phyloP scores from a whole-genome alignment of 2,113 vertebrate species.

The Stictonetta naevosa region DNA sequence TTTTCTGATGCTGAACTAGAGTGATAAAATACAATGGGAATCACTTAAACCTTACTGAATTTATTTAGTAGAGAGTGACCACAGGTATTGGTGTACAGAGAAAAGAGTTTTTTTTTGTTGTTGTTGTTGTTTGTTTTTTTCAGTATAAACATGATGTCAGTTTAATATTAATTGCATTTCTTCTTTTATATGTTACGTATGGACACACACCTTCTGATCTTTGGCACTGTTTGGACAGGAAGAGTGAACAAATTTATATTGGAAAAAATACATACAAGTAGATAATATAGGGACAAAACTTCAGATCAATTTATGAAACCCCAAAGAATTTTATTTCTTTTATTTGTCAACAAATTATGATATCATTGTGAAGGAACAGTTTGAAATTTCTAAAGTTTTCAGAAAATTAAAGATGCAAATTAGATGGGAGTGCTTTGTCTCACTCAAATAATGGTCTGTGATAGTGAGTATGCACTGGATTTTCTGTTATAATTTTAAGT shows the following conservation, averaged over 20 bases:
- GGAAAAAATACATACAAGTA: background rate
- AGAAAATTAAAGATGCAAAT: constrained; percentile 27
- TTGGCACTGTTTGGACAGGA: background rate
- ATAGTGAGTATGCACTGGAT: constrained; percentile 24
- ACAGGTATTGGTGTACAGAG: background rate
- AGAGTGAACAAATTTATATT: background rate
- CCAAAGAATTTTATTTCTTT: background rate
- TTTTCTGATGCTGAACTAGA: background rate
- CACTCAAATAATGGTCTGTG: background rate
- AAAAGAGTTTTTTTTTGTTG: too few species aligned
- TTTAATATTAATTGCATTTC: background rate
- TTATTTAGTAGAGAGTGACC: background rate
- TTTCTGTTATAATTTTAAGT: constrained; percentile 55
- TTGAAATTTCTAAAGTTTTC: constrained; percentile 14
- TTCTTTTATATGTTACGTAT: background rate
- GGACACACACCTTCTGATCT: background rate
- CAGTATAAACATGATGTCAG: background rate
- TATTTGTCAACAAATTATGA: background rate
- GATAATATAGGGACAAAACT: background rate
- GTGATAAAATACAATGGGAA: background rate
- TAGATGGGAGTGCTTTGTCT: constrained; percentile 11
- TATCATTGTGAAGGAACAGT: background rate
- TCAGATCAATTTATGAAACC: background rate
- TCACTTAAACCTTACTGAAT: background rate
- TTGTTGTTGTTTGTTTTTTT: background rate